Evolutionary conservation across 2,888 invertebrate species (phyloP).

Genomic region (Odontocerum albicorne): DNA sequence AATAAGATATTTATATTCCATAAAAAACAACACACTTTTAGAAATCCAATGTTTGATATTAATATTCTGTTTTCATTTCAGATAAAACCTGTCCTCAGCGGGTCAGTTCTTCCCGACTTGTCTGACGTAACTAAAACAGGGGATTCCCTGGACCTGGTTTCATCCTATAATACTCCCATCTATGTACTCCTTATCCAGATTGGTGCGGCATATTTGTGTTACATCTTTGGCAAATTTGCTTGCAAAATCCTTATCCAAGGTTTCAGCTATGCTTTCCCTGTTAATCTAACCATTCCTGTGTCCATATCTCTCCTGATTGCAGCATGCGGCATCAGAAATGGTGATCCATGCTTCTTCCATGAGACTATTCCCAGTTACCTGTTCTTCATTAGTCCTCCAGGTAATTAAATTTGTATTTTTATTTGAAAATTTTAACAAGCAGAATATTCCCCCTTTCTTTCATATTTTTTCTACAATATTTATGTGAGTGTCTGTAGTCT

Average conservation of each 20-base stretch:
- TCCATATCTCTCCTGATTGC: constrained; percentile 85
- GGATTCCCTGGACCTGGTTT: constrained; percentile 72
- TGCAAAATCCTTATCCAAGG: constrained; percentile 97
- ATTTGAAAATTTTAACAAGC: not conserved
- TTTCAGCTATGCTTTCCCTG: constrained; percentile 95
- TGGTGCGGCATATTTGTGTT: constrained; percentile 82
- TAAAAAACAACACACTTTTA: no score
- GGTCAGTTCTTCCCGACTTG: constrained; percentile 69
- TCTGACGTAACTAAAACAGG: constrained; percentile 75
- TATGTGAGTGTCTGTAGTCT: no score
- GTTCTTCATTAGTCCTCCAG: constrained; percentile 87
- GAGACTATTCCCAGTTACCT: constrained; percentile 84
- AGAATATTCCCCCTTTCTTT: not conserved
- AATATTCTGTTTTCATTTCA: constrained; percentile 40
- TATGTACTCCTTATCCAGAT: constrained; percentile 82
- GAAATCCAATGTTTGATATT: no score
- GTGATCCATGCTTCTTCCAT: constrained; percentile 87
- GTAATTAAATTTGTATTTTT: constrained; percentile 39
- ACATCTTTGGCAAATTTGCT: constrained; percentile 93
- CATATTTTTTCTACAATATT: no score
- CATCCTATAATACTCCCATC: constrained; percentile 70
- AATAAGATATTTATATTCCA: no score
- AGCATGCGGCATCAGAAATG: constrained; percentile 83
- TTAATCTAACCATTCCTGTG: constrained; percentile 89
- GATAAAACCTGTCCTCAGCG: constrained; percentile 63